phyloP scores from a whole-genome alignment of 2,888 invertebrate species.

The Pristionchus arcanus region DNA sequence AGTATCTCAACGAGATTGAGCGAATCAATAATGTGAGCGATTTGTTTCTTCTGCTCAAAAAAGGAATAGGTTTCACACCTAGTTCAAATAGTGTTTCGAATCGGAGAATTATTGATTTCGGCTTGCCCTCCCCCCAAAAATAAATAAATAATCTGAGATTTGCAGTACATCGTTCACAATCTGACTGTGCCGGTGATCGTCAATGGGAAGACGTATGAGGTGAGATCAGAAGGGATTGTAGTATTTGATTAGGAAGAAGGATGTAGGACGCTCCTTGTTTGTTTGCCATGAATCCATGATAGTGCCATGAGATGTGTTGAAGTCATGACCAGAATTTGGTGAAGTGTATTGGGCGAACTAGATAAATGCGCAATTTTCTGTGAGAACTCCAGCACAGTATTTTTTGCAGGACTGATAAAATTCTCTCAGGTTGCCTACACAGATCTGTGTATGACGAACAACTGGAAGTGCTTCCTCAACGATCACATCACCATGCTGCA shows the following conservation, averaged over 20 bases:
- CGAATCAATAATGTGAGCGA: conserved; percentile 71
- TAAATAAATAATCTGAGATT: background rate
- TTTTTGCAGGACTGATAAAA: too few species aligned
- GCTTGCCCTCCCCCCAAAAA: background rate
- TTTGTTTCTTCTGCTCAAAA: background rate
- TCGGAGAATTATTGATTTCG: background rate
- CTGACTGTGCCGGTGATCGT: conserved; percentile 74
- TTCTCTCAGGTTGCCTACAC: conserved; percentile 85
- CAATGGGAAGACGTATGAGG: conserved; percentile 68
- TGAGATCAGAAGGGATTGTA: conserved; percentile 52
- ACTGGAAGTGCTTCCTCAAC: conserved; percentile 77
- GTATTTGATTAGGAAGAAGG: too few species aligned
- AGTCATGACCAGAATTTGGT: too few species aligned
- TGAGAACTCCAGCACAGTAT: too few species aligned
- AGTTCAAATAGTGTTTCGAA: too few species aligned
- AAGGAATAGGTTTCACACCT: background rate
- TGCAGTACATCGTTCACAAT: conserved; percentile 75
- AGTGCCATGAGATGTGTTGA: too few species aligned
- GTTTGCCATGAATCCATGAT: too few species aligned
- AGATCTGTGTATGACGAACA: conserved; percentile 86
- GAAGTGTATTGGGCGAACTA: too few species aligned
- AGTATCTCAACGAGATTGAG: conserved; percentile 76
- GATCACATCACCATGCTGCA: conserved; percentile 81
- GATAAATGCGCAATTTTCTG: too few species aligned
- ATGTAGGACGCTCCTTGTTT: too few species aligned